phyloP scores from a whole-genome alignment of 2,113 vertebrate genomes.

The Lipotes vexillifer region DNA sequence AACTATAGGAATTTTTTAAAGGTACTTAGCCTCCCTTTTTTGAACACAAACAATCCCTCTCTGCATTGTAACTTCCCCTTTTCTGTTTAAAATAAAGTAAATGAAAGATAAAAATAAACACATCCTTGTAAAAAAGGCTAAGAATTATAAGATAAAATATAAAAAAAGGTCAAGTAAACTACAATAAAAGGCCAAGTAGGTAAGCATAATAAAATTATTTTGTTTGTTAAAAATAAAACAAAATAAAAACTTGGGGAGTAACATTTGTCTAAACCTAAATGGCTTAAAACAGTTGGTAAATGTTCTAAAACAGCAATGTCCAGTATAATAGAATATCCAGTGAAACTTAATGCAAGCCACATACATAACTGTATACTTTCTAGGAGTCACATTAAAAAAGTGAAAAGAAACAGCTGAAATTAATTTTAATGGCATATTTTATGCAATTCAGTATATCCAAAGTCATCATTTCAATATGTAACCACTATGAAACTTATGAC shows the following conservation, averaged over 20 bases:
- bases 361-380: background rate
- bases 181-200: background rate
- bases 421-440: background rate
- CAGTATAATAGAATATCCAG: background rate
- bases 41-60: background rate
- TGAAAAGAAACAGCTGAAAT: background rate
- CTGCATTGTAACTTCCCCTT: background rate
- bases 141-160: background rate
- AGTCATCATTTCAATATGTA: rapidly evolving
- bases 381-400: background rate
- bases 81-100: background rate
- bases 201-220: too few relatives aligned
- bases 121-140: background rate
- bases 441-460: background rate
- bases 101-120: background rate
- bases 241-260: rapidly evolving
- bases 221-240: background rate
- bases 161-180: background rate
- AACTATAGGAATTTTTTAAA: background rate
- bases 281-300: background rate
- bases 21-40: background rate
- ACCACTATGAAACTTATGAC: rapidly evolving
- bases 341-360: background rate
- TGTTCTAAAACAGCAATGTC: rapidly evolving
- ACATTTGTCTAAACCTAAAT: background rate